phyloP scores from a whole-genome alignment of 2,888 invertebrate species.

The Lutraria lutraria region DNA sequence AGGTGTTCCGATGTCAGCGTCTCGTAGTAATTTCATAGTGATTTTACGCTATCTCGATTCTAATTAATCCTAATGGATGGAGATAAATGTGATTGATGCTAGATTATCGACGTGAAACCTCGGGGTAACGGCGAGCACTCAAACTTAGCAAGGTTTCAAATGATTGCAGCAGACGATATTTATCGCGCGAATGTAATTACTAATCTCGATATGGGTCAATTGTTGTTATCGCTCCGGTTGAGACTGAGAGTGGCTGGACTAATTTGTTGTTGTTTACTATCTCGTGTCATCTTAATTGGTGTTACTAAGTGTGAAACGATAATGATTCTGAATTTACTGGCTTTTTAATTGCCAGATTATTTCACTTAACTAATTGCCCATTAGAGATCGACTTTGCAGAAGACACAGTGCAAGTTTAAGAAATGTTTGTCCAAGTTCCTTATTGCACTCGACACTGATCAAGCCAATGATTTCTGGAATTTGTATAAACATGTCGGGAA shows the following conservation, averaged over 20 bases:
- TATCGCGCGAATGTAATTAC: constrained; percentile 27
- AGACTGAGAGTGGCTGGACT: background rate
- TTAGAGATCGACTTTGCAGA: too few relatives aligned
- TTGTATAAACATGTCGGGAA: too few relatives aligned
- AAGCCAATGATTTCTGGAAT: too few relatives aligned
- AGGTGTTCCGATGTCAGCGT: constrained; percentile 9
- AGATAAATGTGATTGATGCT: constrained; percentile 34
- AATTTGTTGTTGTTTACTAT: constrained; percentile 13
- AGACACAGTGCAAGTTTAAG: too few relatives aligned
- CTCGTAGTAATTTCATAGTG: constrained; percentile 34
- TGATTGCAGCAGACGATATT: constrained; percentile 32
- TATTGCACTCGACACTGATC: too few relatives aligned
- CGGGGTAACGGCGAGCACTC: constrained; percentile 14
- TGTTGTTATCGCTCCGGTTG: constrained; percentile 26
- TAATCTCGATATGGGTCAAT: constrained; percentile 36
- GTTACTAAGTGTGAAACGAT: background rate
- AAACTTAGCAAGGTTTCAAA: constrained; percentile 18
- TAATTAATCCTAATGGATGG: constrained; percentile 42
- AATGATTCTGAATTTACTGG: background rate
- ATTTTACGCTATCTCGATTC: constrained; percentile 15
- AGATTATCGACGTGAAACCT: constrained; percentile 30
- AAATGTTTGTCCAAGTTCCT: too few relatives aligned
- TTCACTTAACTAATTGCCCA: too few relatives aligned
- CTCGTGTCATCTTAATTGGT: background rate
- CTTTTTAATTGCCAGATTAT: too few relatives aligned